phyloP scores from a whole-genome alignment of 2,888 invertebrate species.

The Drosophila rubida region DNA sequence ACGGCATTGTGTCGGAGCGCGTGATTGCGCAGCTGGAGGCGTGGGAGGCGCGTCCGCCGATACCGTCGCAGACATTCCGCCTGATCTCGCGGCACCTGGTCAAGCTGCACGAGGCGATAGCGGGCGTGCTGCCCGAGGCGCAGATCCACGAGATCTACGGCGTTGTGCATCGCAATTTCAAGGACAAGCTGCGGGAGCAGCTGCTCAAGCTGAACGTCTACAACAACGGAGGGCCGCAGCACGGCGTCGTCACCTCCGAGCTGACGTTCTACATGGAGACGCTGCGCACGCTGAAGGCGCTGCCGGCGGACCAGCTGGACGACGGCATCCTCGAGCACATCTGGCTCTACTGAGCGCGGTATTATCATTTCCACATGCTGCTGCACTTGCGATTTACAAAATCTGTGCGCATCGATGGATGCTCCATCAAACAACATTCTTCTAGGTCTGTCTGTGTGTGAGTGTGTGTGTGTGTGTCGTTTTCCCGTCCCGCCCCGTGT shows the following conservation, averaged over 20 bases:
- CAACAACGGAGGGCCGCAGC: conserved; percentile 98
- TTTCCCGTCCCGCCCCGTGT: neutral
- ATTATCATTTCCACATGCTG: conserved; percentile 31
- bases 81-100: conserved; percentile 95
- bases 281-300: conserved; percentile 91
- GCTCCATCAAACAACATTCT: too few species aligned
- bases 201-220: conserved; percentile 94
- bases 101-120: conserved; percentile 95
- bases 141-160: conserved; percentile 92
- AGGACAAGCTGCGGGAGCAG: conserved; percentile 93
- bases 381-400: conserved; percentile 38
- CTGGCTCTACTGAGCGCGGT: conserved; percentile 86
- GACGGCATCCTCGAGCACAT: conserved; percentile 92
- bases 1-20: conserved; percentile 94
- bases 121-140: conserved; percentile 91
- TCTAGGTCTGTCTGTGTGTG: too few species aligned
- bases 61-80: conserved; percentile 95
- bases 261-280: conserved; percentile 96
- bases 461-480: too few species aligned
- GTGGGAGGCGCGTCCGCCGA: conserved; percentile 98
- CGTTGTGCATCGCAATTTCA: conserved; percentile 93
- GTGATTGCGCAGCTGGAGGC: conserved; percentile 91
- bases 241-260: conserved; percentile 97
- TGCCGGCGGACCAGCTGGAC: conserved; percentile 90
- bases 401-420: conserved; percentile 18